A percentile compares a stretch with the other conserved stretches of the same genome.
Evolutionary conservation across 2,797 vertebrate genomes (phyloP).

Genomic region (Valencia hispanica): DNA sequence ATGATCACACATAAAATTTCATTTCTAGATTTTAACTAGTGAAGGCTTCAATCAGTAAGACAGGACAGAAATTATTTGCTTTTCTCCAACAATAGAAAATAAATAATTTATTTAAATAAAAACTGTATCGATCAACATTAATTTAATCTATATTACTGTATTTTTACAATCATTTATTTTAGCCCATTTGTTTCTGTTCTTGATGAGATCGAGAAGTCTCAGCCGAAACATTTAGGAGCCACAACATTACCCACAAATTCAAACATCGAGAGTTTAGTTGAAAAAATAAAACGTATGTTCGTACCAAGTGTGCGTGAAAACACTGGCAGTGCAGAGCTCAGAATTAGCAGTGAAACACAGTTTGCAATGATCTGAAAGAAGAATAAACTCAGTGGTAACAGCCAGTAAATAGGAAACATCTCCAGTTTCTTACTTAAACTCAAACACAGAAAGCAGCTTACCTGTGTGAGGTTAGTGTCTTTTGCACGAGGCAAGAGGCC

Average conservation of each 20-base stretch:
- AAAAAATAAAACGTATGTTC: constrained; percentile 23
- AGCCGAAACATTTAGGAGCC: background rate
- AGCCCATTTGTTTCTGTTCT: background rate
- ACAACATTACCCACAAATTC: background rate
- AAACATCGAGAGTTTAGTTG: background rate
- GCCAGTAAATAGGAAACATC: background rate
- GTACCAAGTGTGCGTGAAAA: constrained; percentile 97
- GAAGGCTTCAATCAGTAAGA: too few species aligned
- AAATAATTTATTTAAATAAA: too few species aligned
- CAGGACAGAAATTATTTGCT: too few species aligned
- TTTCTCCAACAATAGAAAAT: too few species aligned
- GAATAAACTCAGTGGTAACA: background rate
- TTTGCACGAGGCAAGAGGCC: constrained; percentile 86
- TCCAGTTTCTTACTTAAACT: background rate
- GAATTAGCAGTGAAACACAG: constrained; percentile 93
- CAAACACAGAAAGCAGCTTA: constrained; percentile 41
- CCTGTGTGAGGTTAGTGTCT: constrained; percentile 95
- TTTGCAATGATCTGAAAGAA: constrained; percentile 92
- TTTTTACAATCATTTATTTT: background rate
- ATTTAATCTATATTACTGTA: too few species aligned
- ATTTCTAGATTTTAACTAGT: too few species aligned
- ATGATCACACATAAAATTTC: too few species aligned
- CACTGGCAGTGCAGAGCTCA: constrained; percentile 95
- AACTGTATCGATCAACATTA: too few species aligned
- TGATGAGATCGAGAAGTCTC: background rate